Base-by-base conservation (phyloP, 2,113 vertebrate species). In the Rhegmatorhina hoffmannsi region DNA sequence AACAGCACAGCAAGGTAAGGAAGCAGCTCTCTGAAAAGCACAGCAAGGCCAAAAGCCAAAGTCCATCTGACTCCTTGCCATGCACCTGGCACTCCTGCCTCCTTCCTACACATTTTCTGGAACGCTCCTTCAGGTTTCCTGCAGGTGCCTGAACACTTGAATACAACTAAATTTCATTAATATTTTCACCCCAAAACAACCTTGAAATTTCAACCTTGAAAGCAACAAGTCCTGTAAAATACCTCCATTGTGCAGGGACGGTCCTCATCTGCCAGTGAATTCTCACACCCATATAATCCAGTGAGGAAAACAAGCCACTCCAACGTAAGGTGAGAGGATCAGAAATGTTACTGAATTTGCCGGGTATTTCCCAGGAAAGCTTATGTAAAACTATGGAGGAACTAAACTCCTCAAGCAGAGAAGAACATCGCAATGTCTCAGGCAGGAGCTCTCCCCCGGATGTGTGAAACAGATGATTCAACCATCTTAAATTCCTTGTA, bases 381-480 rank as follows among this genome's bases (percentile, higher is more conserved):
- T 89, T 33, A 21, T 43, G 62, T 13, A 56, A 72, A 84, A 86
- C 68, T 17, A 10, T 7, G 68, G 66, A 76, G 49, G 44, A 80
- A 29, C 44, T n/a, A 7, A 70, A 23, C 50, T 92, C 77, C 93
- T 73, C 21, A 46, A 86, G 78, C 75, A 10, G 75, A 95, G 72
- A 29, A 56, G 64, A 34, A 58, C 94, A 29, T 6, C 17, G 3
- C 47, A 40, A 11, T 1, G 74, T 91, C 85, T 77, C 11, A 0
- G 63, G 70, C 56, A 88, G 91, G 38, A 90, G 88, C 82, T 38
- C 15, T 91, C 43, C 64, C 67, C 73, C 60, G 87, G 90, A 94
- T n/a, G 81, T 28, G 68, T 80, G 80, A 56, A 73, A 79, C 8
- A 93, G 93, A 43, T 94, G 95, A 97, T 96, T 94, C 92, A 96